Conservation (phyloP, 2,113 vertebrate species). For the Leucosticte australis region DNA sequence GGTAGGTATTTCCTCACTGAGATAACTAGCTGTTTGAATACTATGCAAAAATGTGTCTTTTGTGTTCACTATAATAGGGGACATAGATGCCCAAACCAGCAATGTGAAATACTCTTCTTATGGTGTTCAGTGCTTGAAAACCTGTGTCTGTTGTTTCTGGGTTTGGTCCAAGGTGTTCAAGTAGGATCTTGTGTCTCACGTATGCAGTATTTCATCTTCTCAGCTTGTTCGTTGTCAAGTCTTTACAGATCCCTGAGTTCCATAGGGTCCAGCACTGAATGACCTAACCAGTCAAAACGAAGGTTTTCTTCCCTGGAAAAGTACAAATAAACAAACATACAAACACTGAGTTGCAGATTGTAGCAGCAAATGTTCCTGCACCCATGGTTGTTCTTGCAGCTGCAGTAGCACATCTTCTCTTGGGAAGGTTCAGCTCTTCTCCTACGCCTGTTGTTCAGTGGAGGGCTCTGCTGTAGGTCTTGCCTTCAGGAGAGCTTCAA, state of each 20-base stretch:
- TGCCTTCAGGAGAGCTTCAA: background rate
- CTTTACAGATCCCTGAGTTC: background rate
- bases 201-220: background rate
- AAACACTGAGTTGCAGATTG: background rate
- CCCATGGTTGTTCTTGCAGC: background rate
- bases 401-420: background rate
- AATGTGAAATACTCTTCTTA: background rate
- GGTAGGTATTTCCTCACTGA: background rate
- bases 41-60: background rate
- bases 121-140: background rate
- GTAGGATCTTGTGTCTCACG: background rate
- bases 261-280: rapidly evolving
- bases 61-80: background rate
- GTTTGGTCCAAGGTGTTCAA: background rate
- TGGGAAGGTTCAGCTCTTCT: background rate
- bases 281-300: background rate
- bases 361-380: background rate
- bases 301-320: background rate
- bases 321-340: background rate
- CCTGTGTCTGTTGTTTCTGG: background rate
- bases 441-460: background rate
- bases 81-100: background rate
- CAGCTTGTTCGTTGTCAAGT: background rate
- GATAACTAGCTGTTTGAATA: background rate
- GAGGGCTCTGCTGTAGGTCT: background rate